Conservation (phyloP, 2,888 invertebrate species). For the Zele albiditarsus region DNA sequence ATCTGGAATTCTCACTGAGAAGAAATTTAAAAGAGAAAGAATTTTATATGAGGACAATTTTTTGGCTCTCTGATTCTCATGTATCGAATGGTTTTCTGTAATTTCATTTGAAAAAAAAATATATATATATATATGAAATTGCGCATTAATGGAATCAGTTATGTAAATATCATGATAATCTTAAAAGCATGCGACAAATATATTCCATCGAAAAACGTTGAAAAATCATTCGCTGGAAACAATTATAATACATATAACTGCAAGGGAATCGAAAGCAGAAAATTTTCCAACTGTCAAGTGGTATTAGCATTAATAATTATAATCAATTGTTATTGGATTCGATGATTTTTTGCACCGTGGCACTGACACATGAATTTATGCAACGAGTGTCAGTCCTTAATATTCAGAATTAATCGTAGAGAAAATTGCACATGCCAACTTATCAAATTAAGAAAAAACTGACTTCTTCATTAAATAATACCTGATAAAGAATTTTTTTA, state of each 20-base stretch:
- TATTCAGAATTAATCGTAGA: conserved; percentile 11
- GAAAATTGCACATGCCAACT: not conserved
- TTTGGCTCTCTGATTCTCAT: conserved; percentile 51
- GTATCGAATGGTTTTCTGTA: conserved; percentile 36
- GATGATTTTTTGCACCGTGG: conserved; percentile 73
- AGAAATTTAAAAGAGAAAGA: conserved; percentile 35
- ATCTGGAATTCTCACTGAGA: conserved; percentile 55
- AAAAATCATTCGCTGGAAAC: not conserved
- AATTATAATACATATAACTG: conserved; percentile 37
- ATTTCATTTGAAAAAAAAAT: not conserved
- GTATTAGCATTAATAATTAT: conserved; percentile 49
- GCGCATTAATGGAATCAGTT: not conserved
- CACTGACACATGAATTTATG: conserved; percentile 69
- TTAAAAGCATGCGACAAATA: not conserved
- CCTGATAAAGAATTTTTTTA: not conserved
- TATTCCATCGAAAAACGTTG: conserved; percentile 1
- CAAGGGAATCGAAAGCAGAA: conserved; percentile 44
- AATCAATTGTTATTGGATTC: conserved; percentile 70
- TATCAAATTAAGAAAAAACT: not conserved
- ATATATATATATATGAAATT: not conserved
- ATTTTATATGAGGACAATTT: conserved; percentile 47
- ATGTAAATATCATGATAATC: not conserved
- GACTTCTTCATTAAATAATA: not conserved
- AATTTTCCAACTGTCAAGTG: conserved; percentile 59
- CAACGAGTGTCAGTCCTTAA: conserved; percentile 3